Percentiles rank a stretch among this genome's conserved stretches.
Evolutionary conservation across 2,797 vertebrate species (phyloP).

Genomic region (Mus caroli): DNA sequence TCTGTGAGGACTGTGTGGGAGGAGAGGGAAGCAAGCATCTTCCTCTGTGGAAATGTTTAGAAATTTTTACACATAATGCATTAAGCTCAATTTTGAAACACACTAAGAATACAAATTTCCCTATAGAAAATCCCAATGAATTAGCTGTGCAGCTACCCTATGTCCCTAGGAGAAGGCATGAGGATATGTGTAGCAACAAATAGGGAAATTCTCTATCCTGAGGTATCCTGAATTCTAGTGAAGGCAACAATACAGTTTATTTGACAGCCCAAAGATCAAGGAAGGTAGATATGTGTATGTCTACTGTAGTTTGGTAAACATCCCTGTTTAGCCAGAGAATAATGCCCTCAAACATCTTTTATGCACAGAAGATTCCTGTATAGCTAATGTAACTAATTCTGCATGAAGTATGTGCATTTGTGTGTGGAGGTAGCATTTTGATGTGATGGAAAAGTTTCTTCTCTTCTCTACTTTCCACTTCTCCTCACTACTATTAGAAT

Average conservation of each 20-base stretch:
- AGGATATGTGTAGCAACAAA: background rate
- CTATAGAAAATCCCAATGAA: background rate
- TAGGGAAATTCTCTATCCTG: background rate
- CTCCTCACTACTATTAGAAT: background rate
- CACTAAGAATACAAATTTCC: background rate
- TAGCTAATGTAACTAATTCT: too few species aligned
- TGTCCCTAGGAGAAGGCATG: background rate
- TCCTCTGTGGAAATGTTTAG: background rate
- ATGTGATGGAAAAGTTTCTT: background rate
- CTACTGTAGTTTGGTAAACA: background rate
- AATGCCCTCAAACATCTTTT: background rate
- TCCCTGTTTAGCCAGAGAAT: background rate
- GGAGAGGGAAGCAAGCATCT: background rate
- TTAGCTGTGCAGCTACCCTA: background rate
- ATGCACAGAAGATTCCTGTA: background rate
- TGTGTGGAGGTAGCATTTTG: background rate
- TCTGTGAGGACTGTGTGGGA: background rate
- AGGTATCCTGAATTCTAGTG: background rate
- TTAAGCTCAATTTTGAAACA: background rate
- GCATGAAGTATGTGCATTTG: background rate
- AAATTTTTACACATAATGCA: background rate
- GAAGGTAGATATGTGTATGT: background rate
- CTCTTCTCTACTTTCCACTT: background rate
- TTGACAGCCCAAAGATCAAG: background rate
- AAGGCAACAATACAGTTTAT: background rate